These are phyloP conservation scores for Ceratosolen solmsi DNA, from an alignment of 1,140 invertebrate species.

Conservation along the genomic window DNA sequence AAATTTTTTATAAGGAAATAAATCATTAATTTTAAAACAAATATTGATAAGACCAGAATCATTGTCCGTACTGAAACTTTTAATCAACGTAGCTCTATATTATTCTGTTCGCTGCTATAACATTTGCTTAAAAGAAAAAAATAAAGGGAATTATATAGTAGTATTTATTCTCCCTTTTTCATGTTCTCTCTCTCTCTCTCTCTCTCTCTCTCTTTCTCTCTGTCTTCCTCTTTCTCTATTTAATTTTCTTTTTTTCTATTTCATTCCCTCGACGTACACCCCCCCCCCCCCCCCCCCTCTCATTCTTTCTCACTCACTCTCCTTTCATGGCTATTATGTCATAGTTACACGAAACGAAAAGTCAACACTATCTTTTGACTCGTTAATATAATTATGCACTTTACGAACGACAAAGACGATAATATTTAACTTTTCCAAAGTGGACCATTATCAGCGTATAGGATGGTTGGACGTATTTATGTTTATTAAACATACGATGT, in stretches of 20 bases:
- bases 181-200: background rate
- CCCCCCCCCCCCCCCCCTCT: too few species aligned
- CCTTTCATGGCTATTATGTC: conserved; percentile 10
- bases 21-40: background rate
- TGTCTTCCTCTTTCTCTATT: background rate
- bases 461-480: conserved; percentile 1
- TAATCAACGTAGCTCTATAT: background rate
- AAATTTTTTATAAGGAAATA: background rate
- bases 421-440: conserved; percentile 40
- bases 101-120: background rate
- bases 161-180: background rate
- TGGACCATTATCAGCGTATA: background rate
- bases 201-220: background rate
- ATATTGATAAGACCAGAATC: background rate
- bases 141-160: conserved; percentile 10
- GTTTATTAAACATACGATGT: conserved; percentile 7
- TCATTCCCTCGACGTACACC: background rate
- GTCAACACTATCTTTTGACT: conserved; percentile 46
- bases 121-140: background rate
- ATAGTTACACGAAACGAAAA: conserved; percentile 24
- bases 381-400: conserved; percentile 41
- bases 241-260: background rate
- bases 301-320: background rate
- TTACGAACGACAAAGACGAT: conserved; percentile 28
- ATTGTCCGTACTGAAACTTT: background rate